Conservation (phyloP, 2,113 vertebrate species). For the Apistogramma diplotaenia region DNA sequence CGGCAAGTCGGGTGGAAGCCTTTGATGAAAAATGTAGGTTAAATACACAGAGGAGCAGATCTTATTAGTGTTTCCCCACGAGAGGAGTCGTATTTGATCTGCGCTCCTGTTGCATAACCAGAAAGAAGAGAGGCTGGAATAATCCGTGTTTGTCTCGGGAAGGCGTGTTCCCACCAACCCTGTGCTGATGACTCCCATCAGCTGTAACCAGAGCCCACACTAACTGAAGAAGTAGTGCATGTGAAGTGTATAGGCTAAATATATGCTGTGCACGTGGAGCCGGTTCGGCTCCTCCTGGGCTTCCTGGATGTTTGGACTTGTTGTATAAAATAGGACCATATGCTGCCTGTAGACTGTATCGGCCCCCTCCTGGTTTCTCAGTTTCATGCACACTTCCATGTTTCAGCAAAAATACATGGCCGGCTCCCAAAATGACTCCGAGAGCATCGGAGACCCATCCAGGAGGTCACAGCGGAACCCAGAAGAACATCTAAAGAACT, state of each 20-base stretch:
- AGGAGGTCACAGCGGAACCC: rapidly evolving
- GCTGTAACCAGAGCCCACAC: conserved; percentile 50
- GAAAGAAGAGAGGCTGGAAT: conserved; percentile 59
- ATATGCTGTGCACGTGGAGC: neutral
- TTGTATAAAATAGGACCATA: too few relatives aligned
- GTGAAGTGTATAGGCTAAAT: neutral
- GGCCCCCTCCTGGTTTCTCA: neutral
- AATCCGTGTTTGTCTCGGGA: conserved; percentile 70
- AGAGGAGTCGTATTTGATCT: conserved; percentile 68
- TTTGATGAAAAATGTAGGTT: conserved; percentile 78
- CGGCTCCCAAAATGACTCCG: neutral
- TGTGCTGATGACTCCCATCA: conserved; percentile 42
- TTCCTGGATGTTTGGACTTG: too few relatives aligned
- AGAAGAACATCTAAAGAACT: neutral
- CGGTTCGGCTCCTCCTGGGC: neutral
- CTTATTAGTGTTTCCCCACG: conserved; percentile 69
- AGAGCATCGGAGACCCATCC: rapidly evolving
- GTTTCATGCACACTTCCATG: neutral
- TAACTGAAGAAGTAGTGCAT: conserved; percentile 3
- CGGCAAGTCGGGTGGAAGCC: conserved; percentile 50
- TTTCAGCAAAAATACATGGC: neutral
- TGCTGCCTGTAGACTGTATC: too few relatives aligned
- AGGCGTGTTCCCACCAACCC: conserved; percentile 44
- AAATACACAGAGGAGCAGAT: conserved; percentile 74
- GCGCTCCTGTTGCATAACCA: conserved; percentile 65